Conservation (phyloP, 1,140 invertebrate genomes). For the Phortica variegata region DNA sequence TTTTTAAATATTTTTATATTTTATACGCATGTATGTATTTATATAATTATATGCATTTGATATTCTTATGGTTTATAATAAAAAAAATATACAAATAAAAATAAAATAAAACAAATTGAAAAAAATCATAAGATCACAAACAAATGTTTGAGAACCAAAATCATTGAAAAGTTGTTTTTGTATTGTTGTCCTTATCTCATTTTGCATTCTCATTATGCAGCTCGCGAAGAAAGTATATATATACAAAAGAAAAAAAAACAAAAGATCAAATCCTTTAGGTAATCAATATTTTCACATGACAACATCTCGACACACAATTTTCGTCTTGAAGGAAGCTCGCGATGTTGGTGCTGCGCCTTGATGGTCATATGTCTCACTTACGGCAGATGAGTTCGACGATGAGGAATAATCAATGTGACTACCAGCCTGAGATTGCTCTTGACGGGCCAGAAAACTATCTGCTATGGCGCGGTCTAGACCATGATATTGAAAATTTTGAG, state of each 20-base stretch:
- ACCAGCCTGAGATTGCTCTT: slow-evolving; percentile 45
- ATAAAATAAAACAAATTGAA: neutral
- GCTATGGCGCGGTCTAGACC: slow-evolving; percentile 50
- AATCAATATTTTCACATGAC: slow-evolving; percentile 26
- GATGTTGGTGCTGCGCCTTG: slow-evolving; percentile 16
- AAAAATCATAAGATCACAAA: too few species aligned
- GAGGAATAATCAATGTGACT: slow-evolving; percentile 50
- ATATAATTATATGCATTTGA: slow-evolving; percentile 32
- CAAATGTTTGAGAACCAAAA: too few species aligned
- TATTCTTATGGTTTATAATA: slow-evolving; percentile 21
- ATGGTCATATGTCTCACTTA: slow-evolving; percentile 25
- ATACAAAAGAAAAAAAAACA: too few species aligned
- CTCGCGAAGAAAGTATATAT: slow-evolving; percentile 6
- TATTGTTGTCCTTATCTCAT: too few species aligned
- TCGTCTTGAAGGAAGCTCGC: slow-evolving; percentile 41
- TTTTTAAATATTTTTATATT: slow-evolving; percentile 17
- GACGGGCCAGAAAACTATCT: slow-evolving; percentile 47
- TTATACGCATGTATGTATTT: slow-evolving; percentile 9
- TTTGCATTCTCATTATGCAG: neutral
- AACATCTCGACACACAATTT: slow-evolving; percentile 41
- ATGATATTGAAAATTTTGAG: slow-evolving; percentile 44
- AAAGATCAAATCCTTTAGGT: neutral
- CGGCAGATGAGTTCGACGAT: slow-evolving; percentile 36
- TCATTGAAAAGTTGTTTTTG: too few species aligned
- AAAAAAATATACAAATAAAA: slow-evolving; percentile 1